These are phyloP conservation scores for Nesospiza acunhae DNA, from an alignment of 2,113 vertebrate species.

Conservation along the genomic window DNA sequence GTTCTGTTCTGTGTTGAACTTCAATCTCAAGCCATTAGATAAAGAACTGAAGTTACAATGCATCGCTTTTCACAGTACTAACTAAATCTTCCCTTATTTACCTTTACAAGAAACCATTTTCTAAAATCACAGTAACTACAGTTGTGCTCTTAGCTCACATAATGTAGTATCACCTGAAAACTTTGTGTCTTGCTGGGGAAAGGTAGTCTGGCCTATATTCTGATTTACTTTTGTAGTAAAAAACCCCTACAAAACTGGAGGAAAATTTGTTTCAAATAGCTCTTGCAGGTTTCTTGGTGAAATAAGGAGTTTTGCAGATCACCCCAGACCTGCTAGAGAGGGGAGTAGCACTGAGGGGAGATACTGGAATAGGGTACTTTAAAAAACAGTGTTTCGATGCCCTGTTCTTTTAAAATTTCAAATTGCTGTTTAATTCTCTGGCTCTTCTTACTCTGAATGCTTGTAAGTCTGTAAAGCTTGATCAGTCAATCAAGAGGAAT, in stretches of 20 bases:
- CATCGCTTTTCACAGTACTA: not conserved
- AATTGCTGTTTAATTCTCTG: not conserved
- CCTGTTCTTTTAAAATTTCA: not conserved
- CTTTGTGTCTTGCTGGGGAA: not conserved
- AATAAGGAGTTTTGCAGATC: not conserved
- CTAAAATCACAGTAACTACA: not conserved
- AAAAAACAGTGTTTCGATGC: not conserved
- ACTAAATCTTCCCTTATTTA: not conserved
- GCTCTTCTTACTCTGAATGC: not conserved
- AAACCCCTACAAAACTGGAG: not conserved
- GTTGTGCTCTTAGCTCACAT: not conserved
- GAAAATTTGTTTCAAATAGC: not conserved
- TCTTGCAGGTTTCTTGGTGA: not conserved
- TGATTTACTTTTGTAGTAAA: not conserved
- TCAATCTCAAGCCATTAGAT: not conserved
- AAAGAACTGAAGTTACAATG: not conserved
- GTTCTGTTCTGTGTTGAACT: not conserved
- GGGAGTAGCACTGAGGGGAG: not conserved
- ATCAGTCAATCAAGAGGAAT: not conserved
- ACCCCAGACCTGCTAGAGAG: not conserved
- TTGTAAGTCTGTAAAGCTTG: not conserved
- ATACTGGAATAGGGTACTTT: not conserved
- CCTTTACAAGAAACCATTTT: not conserved
- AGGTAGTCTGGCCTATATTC: not conserved
- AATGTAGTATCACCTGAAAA: not conserved